These are phyloP conservation scores for Kryptolebias ocellatus DNA, from an alignment of 2,797 vertebrate species.

Conservation along the genomic window DNA sequence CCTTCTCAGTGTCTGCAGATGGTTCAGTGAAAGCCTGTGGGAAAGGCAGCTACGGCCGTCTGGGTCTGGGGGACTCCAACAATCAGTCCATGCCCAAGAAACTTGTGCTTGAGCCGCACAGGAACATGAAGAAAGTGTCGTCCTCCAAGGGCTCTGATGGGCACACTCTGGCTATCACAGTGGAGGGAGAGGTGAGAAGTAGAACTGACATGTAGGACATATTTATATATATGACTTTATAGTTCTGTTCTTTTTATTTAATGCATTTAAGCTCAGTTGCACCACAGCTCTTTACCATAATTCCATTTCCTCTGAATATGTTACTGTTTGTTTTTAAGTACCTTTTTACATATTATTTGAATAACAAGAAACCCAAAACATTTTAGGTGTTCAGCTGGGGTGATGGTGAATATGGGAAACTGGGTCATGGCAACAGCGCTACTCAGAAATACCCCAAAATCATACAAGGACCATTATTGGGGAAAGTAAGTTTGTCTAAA, in stretches of 20 bases:
- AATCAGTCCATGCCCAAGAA: constrained; percentile 88
- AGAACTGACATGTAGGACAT: neutral
- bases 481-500: constrained; percentile 76
- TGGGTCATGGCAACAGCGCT: constrained; percentile 87
- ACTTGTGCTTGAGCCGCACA: constrained; percentile 84
- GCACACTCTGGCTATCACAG: constrained; percentile 86
- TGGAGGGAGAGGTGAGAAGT: constrained; percentile 80
- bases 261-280: neutral
- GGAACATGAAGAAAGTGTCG: constrained; percentile 85
- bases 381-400: constrained; percentile 87
- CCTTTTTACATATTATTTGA: too few relatives aligned
- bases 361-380: too few relatives aligned
- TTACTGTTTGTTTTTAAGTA: too few relatives aligned
- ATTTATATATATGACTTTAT: neutral
- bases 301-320: too few relatives aligned
- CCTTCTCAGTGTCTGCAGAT: constrained; percentile 84
- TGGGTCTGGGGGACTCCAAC: constrained; percentile 87
- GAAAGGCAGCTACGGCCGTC: constrained; percentile 87
- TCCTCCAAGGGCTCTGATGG: constrained; percentile 88
- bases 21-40: constrained; percentile 87
- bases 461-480: constrained; percentile 84
- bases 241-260: neutral
- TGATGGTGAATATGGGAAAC: constrained; percentile 87
- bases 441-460: constrained; percentile 89
- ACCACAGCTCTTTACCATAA: neutral